These are phyloP conservation scores for Priocnemis perturbator DNA, from an alignment of 2,888 invertebrate species.

Conservation along the genomic window DNA sequence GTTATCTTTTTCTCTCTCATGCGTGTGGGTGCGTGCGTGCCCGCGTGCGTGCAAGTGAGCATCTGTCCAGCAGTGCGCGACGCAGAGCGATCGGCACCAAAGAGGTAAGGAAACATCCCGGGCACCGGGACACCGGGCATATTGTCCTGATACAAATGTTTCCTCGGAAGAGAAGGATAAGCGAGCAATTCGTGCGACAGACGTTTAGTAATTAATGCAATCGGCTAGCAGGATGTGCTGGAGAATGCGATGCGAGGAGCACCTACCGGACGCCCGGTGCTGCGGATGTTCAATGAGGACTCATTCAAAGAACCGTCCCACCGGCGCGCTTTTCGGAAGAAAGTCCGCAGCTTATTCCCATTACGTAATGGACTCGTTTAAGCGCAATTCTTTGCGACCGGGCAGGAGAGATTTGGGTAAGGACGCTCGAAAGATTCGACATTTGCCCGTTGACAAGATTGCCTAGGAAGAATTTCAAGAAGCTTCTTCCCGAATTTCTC, in stretches of 20 bases:
- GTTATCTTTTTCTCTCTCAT: neutral
- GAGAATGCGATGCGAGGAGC: slow-evolving; percentile 5
- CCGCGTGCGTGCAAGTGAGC: slow-evolving; percentile 36
- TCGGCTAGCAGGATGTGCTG: slow-evolving; percentile 13
- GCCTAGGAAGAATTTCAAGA: too few species aligned
- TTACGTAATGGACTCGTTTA: too few species aligned
- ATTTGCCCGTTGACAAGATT: too few species aligned
- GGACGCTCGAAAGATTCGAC: too few species aligned
- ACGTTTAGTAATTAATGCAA: slow-evolving; percentile 43
- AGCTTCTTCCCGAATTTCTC: too few species aligned
- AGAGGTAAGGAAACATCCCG: slow-evolving; percentile 14
- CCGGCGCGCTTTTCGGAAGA: too few species aligned
- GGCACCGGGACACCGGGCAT: too few species aligned
- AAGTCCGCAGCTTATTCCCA: too few species aligned
- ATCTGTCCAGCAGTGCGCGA: slow-evolving; percentile 38
- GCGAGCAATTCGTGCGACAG: slow-evolving; percentile 22
- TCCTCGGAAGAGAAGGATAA: slow-evolving; percentile 26
- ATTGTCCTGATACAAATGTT: slow-evolving; percentile 33
- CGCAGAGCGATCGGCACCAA: slow-evolving; percentile 11
- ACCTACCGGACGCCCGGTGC: neutral
- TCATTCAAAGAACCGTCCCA: too few species aligned
- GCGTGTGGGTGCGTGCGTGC: slow-evolving; percentile 3
- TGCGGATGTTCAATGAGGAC: too few species aligned
- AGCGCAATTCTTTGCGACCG: too few species aligned
- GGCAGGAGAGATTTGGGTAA: too few species aligned